Evolutionary conservation across 2,797 vertebrate genomes (phyloP).

Genomic region (Alauda arvensis): DNA sequence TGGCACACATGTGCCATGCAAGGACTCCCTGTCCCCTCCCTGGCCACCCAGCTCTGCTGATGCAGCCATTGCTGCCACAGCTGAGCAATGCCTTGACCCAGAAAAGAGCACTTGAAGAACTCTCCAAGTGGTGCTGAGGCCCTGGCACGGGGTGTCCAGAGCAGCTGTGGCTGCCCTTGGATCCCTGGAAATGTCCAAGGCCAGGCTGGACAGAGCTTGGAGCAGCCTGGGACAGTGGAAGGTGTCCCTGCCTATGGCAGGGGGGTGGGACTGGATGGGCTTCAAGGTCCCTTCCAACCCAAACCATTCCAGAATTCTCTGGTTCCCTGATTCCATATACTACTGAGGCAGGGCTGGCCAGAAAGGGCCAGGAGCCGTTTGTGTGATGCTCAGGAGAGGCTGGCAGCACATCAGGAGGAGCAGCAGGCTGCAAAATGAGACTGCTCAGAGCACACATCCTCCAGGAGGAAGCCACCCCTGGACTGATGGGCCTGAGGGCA

Average conservation of each 20-base stretch:
- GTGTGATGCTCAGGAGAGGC: background rate
- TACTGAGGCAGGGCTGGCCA: background rate
- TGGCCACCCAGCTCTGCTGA: background rate
- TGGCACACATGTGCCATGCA: background rate
- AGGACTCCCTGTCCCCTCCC: background rate
- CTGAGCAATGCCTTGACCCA: background rate
- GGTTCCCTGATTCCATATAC: background rate
- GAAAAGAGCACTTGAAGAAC: background rate
- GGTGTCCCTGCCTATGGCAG: background rate
- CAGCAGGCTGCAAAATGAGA: background rate
- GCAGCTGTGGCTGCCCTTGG: background rate
- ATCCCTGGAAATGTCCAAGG: background rate
- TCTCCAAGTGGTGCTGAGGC: background rate
- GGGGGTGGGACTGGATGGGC: background rate
- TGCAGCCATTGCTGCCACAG: background rate
- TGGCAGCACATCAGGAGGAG: background rate
- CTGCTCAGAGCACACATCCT: background rate
- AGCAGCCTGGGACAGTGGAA: fast-evolving
- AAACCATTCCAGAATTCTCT: background rate
- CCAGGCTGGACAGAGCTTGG: fast-evolving
- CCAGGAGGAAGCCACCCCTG: background rate
- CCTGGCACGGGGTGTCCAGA: background rate
- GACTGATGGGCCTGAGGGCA: background rate
- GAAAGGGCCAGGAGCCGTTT: background rate
- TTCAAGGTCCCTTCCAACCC: background rate